Base-by-base conservation (phyloP, 1,140 invertebrate species). In the Scaptomyza graminum region DNA sequence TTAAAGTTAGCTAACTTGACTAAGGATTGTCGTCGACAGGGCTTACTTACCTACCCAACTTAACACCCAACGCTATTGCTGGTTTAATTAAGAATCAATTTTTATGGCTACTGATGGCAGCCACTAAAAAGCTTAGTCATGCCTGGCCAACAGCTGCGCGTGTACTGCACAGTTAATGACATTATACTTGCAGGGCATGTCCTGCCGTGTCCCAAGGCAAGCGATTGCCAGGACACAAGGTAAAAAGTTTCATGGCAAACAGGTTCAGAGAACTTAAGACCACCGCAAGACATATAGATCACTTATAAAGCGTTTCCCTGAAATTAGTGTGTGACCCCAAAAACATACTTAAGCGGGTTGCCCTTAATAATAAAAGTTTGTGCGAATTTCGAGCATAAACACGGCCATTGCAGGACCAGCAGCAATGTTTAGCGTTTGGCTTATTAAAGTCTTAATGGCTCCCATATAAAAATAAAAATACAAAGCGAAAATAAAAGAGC, bases 371-470 rank as follows among this genome's bases (percentile, higher is more conserved):
- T 34, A 76, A 82, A 52, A 64, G 50, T 62, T 69, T 54, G 12
- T 54, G 12, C 31, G 25, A 52, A 54, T 28, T 50, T 31, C 37
- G 25, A 51, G 9, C 43, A 54, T 49, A 46, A 49, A 69, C 37
- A 62, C 54, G 41, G 9, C 13, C 22, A 44, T 57, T 15, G 18
- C 41, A 44, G 7, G 31, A 11, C 41, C 22, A 57, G 31, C 51
- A 55, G 28, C 34, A 51, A 59, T 41, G 62, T 54, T 16, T 65
- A 54, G 46, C 57, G 37, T 70, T 71, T 70, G 82, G 82, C 82
- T 85, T 85, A 85, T 85, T 85, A 85, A 85, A 76, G 87, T 87
- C 81, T 78, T 76, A 87, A 85, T 85, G 78, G 78, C 78, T 71
- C 65, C 66, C 52, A 68, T 63, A 85, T 85, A 85, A 85, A 84